Percentiles rank a stretch among this genome's conserved stretches.
Evolutionary conservation across 2,888 invertebrate genomes (phyloP).

Genomic region (Eristalinus sepulchralis): DNA sequence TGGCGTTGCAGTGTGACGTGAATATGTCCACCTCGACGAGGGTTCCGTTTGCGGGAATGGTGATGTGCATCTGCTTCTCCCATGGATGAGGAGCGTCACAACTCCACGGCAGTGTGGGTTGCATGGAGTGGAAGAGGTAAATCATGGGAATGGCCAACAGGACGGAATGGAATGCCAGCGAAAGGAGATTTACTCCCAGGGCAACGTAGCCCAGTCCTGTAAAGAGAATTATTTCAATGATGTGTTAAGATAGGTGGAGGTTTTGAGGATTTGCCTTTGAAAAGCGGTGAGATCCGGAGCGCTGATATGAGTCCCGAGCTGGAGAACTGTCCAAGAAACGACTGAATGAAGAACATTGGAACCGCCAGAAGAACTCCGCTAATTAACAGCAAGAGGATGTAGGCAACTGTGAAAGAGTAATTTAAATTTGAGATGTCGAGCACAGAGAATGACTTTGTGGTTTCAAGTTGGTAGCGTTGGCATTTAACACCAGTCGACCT

Average conservation of each 20-base stretch:
- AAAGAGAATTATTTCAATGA: neutral
- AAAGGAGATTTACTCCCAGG: slow-evolving; percentile 88
- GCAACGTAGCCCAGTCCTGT: slow-evolving; percentile 93
- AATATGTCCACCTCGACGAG: neutral
- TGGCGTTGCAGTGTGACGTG: slow-evolving; percentile 17
- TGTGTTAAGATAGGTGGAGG: no score
- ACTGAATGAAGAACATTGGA: slow-evolving; percentile 91
- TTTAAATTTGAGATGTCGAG: neutral
- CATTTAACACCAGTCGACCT: no score
- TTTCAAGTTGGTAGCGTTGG: no score
- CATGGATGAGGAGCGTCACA: slow-evolving; percentile 23
- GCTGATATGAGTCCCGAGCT: slow-evolving; percentile 89
- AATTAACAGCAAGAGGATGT: neutral
- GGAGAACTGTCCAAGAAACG: slow-evolving; percentile 90
- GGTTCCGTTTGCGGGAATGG: neutral
- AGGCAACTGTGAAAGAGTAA: neutral
- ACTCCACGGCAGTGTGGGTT: slow-evolving; percentile 86
- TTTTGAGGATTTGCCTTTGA: slow-evolving; percentile 86
- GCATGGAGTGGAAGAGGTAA: slow-evolving; percentile 88
- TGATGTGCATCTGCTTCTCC: neutral
- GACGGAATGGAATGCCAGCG: slow-evolving; percentile 90
- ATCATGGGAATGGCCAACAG: slow-evolving; percentile 91
- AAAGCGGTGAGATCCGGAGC: slow-evolving; percentile 89
- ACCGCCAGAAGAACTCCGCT: slow-evolving; percentile 75
- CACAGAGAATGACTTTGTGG: neutral